These are phyloP conservation scores for Tinea pellionella DNA, from an alignment of 2,888 invertebrate genomes.

Conservation along the genomic window DNA sequence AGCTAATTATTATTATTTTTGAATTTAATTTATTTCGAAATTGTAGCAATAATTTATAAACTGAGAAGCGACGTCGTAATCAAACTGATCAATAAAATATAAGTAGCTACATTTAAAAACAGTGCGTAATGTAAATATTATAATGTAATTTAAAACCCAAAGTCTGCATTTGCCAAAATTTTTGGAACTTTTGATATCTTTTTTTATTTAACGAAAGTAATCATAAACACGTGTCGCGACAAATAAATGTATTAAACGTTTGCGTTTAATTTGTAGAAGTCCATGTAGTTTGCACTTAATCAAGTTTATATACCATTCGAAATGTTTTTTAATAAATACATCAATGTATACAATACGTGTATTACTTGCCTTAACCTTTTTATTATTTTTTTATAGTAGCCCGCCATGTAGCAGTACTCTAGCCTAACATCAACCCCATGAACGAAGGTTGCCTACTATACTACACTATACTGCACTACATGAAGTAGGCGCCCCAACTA, in stretches of 20 bases:
- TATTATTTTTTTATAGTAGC: neutral
- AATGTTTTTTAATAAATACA: slow-evolving; percentile 11
- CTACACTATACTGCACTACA: no score
- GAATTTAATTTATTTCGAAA: slow-evolving; percentile 62
- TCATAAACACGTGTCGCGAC: neutral
- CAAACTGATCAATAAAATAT: neutral
- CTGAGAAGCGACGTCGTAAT: slow-evolving; percentile 2
- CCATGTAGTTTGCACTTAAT: neutral
- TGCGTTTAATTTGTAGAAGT: neutral
- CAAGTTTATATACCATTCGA: slow-evolving; percentile 10
- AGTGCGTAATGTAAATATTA: slow-evolving; percentile 4
- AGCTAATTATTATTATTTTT: slow-evolving; percentile 31
- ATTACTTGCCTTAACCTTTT: neutral
- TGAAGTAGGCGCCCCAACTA: no score
- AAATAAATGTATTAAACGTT: neutral
- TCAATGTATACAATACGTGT: slow-evolving; percentile 7
- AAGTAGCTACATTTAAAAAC: neutral
- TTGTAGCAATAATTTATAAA: slow-evolving; percentile 50
- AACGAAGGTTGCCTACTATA: no score
- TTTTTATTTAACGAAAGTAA: neutral
- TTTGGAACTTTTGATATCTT: neutral
- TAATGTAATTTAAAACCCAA: neutral
- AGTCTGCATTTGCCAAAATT: slow-evolving; percentile 4
- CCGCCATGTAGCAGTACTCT: no score
- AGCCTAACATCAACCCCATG: no score